Conservation (phyloP, 2,797 vertebrate species). For the Anisognathus igniventris region DNA sequence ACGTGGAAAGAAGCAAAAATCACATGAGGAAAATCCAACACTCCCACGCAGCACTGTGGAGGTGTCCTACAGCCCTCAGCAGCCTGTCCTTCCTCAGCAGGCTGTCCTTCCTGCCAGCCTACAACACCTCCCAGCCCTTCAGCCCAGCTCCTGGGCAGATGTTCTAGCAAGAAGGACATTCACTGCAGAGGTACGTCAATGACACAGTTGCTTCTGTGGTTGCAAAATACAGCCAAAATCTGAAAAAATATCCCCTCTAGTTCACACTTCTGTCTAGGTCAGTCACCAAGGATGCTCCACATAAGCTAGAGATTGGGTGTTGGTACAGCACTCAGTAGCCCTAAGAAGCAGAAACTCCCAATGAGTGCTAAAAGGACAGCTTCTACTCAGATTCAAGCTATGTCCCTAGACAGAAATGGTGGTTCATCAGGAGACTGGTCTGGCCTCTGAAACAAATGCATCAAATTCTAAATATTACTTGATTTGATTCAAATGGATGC, state of each 20-base stretch:
- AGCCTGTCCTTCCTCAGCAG: background rate
- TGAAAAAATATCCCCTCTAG: background rate
- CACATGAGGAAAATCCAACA: rapidly evolving
- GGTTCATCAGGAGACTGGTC: background rate
- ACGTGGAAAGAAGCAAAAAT: background rate
- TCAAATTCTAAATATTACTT: background rate
- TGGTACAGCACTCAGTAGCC: background rate
- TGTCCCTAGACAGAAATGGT: background rate
- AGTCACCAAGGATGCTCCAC: background rate
- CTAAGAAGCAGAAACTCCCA: background rate
- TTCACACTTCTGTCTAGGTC: background rate
- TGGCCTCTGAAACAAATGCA: background rate
- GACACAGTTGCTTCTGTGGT: background rate
- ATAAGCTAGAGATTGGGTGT: background rate
- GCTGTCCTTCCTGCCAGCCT: background rate
- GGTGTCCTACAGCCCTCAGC: background rate
- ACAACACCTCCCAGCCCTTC: background rate
- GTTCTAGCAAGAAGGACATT: background rate
- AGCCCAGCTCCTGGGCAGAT: background rate
- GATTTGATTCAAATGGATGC: background rate
- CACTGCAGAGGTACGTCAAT: background rate
- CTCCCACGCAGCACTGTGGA: background rate
- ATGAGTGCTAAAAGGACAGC: background rate
- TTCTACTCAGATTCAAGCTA: background rate
- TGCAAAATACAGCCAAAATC: background rate